phyloP scores from a whole-genome alignment of 1,140 invertebrate genomes.

The Lasioglossum albipes region DNA sequence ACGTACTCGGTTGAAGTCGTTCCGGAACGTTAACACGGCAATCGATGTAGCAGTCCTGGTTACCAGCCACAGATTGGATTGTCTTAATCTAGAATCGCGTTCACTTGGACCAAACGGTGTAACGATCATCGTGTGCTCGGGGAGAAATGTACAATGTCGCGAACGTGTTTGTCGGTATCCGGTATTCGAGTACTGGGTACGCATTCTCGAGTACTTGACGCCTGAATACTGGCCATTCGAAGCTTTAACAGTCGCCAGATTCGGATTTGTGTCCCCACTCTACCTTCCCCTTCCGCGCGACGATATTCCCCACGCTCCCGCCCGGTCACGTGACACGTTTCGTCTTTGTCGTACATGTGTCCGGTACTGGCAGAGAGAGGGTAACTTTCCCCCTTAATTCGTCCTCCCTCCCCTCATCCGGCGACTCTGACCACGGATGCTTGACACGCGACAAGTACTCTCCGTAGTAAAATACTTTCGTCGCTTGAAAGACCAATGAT shows the following conservation, averaged over 20 bases:
- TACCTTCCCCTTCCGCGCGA: no score
- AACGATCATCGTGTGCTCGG: slow-evolving; percentile 20
- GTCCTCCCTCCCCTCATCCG: no score
- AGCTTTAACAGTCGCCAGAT: not conserved
- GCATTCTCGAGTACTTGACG: not conserved
- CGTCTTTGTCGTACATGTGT: no score
- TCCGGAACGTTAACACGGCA: not conserved
- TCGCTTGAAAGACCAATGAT: not conserved
- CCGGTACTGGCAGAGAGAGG: no score
- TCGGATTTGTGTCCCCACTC: no score
- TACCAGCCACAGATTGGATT: slow-evolving; percentile 58
- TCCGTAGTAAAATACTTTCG: no score
- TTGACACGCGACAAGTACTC: no score
- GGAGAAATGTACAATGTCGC: slow-evolving; percentile 9
- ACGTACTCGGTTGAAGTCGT: not conserved
- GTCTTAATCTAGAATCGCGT: slow-evolving; percentile 61
- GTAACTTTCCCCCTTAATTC: no score
- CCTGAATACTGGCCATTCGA: not conserved
- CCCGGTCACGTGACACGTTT: no score
- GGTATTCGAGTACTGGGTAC: not conserved
- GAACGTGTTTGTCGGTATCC: not conserved
- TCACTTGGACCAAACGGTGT: slow-evolving; percentile 42
- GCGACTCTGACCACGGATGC: no score
- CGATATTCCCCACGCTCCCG: no score
- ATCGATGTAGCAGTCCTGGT: slow-evolving; percentile 4